Base-by-base conservation (phyloP, 1,140 invertebrate species). In the Ips nitidus region DNA sequence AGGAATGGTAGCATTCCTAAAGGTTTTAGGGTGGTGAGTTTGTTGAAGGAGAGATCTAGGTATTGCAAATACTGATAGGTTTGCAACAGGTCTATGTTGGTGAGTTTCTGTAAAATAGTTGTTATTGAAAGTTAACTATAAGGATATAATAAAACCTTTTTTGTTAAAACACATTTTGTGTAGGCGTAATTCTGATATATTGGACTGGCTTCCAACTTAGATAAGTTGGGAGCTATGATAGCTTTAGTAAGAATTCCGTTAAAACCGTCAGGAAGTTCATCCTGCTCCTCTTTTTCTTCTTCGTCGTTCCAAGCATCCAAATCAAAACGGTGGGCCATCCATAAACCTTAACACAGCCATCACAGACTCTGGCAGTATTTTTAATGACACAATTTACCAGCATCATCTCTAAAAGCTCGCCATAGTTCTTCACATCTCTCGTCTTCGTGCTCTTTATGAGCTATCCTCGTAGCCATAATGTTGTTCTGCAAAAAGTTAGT, bases 61-160 rank as follows among this genome's bases (percentile, higher is more conserved):
- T 75, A 76, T 55, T 77, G 77, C n/a, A 78, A 43, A 62, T 74
- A 74, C 7, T 64, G 69, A 52, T 74, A 75, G 4, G 52, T 47
- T 56, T 59, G 66, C 52, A 78, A 7, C 22, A 62, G 63, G 1
- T 68, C 63, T 45, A 78, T 75, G 52, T 77, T 67, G 1, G 22
- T 52, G 50, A 78, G 41, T 56, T 57, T 66, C 75, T 76, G 50
- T 47, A 75, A 74, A 63, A 37, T 6, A 8, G 8, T 38, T 55
- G 1, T 22, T 55, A 55, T 1, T 1, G 37, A 55, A 4, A 4
- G 1, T 55, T 55, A 22, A 22, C 22, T 22, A 22, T 22, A 22
- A 22, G 22, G 3, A 22, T 37, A 3, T 8, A 47, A n/a, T 47
- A 55, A 1, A 59, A 75, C 74, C 69, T 72, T 74, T 8, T 75